Evolutionary conservation across 2,888 invertebrate species (phyloP).

Genomic region (Melieria crassipennis): DNA sequence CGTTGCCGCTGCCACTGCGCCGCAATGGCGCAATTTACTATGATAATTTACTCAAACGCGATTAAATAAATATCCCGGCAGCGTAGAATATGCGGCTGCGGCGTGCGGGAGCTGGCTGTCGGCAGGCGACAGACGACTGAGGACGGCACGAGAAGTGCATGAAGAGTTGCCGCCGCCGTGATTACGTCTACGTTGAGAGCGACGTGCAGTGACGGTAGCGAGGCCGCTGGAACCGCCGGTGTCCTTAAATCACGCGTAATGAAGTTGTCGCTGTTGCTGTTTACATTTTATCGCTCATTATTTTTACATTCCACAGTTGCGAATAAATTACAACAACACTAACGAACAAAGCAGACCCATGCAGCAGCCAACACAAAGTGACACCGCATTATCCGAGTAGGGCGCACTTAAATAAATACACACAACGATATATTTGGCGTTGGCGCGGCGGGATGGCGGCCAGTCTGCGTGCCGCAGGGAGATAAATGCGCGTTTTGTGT

Average conservation of each 20-base stretch:
- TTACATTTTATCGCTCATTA: slow-evolving; percentile 42
- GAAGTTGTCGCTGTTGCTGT: slow-evolving; percentile 53
- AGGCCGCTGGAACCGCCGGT: not conserved
- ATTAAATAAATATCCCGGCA: slow-evolving; percentile 55
- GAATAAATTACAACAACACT: slow-evolving; percentile 26
- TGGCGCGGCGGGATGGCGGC: no score
- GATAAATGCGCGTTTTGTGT: slow-evolving; percentile 22
- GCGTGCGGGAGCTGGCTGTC: no score
- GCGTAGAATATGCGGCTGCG: not conserved
- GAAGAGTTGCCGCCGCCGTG: not conserved
- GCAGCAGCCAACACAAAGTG: slow-evolving; percentile 3
- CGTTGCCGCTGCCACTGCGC: slow-evolving; percentile 14
- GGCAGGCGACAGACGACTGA: no score
- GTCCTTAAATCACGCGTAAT: slow-evolving; percentile 60
- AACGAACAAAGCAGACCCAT: not conserved
- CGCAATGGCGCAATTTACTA: slow-evolving; percentile 56
- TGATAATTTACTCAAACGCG: slow-evolving; percentile 62
- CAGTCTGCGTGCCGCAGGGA: not conserved
- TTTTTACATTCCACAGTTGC: slow-evolving; percentile 39
- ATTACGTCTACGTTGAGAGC: no score
- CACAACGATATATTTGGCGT: no score
- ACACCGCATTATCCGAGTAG: slow-evolving; percentile 1
- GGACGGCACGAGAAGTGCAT: no score
- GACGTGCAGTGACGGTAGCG: no score
- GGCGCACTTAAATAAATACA: no score